These are phyloP conservation scores for Hucho hucho DNA, from an alignment of 2,113 vertebrate genomes.

Conservation along the genomic window DNA sequence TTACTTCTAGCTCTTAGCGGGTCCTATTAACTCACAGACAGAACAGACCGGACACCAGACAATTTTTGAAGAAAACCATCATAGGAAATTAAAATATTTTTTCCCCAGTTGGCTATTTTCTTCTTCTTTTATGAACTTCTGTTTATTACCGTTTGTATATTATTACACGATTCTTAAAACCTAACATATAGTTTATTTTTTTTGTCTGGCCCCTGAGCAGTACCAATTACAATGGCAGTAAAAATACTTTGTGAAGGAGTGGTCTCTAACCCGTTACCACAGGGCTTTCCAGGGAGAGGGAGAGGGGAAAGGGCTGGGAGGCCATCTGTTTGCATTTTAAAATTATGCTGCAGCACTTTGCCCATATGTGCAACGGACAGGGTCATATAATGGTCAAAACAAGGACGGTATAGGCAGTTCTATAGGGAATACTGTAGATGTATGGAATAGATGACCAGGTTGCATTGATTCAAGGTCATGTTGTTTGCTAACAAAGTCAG, in stretches of 20 bases:
- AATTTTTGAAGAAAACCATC: constrained; percentile 23
- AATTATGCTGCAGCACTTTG: constrained; percentile 69
- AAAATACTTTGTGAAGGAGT: constrained; percentile 57
- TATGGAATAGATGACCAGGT: not conserved
- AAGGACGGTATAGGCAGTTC: constrained; percentile 13
- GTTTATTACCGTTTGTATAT: not conserved
- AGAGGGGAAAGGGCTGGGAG: constrained; percentile 48
- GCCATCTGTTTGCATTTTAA: constrained; percentile 77
- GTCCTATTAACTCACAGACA: not conserved
- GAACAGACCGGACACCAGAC: not conserved
- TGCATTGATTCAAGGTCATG: no score
- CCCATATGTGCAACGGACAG: constrained; percentile 66
- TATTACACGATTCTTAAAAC: not conserved
- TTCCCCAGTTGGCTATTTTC: constrained; percentile 12
- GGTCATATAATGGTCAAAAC: constrained; percentile 69
- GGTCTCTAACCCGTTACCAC: constrained; percentile 67
- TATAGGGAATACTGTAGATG: no score
- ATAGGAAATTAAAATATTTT: constrained; percentile 17
- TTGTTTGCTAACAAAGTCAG: no score
- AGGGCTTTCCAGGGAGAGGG: constrained; percentile 62
- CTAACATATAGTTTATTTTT: not conserved
- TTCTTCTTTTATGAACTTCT: constrained; percentile 20
- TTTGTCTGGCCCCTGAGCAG: not conserved
- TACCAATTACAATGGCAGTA: constrained; percentile 45
- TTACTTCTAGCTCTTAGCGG: not conserved